Evolutionary conservation across 92 coral and sea anemone genomes (phyloP).

Genomic region (Porites evermanni): DNA sequence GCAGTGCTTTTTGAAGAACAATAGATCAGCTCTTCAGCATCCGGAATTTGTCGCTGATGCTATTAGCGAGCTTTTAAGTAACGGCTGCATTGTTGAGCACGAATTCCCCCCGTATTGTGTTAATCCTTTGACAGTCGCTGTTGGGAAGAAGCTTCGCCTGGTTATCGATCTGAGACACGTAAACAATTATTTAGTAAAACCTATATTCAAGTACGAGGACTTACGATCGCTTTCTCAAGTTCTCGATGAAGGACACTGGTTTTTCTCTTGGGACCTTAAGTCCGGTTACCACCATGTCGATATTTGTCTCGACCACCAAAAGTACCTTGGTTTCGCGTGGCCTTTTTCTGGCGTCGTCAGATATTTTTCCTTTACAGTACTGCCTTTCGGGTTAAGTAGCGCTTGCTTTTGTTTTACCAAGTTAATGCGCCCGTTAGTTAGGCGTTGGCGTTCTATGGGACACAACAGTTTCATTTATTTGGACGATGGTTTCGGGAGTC

Average conservation of each 20-base stretch:
- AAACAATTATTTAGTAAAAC: not conserved
- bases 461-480: too few species aligned
- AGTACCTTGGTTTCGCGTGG: slow-evolving; percentile 55
- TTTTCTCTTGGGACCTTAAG: not conserved
- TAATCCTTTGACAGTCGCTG: too few species aligned
- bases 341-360: slow-evolving; percentile 14
- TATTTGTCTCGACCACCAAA: slow-evolving; percentile 29
- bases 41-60: too few species aligned
- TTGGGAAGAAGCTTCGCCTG: too few species aligned
- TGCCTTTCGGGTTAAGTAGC: slow-evolving; percentile 37
- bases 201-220: not conserved
- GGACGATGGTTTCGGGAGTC: slow-evolving; percentile 69
- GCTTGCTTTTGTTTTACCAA: slow-evolving; percentile 47
- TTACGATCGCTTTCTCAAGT: not conserved
- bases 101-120: too few species aligned
- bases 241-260: not conserved
- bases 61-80: too few species aligned
- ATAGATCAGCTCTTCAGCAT: too few species aligned
- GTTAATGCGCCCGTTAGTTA: slow-evolving; percentile 29
- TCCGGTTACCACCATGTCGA: slow-evolving; percentile 8
- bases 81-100: too few species aligned
- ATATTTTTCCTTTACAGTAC: slow-evolving; percentile 33
- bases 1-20: too few species aligned
- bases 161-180: too few species aligned
- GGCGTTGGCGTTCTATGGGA: slow-evolving; percentile 32